Percentiles rank a stretch among this genome's conserved stretches.
These are phyloP conservation scores for Tadarida brasiliensis DNA, from an alignment of 2,797 vertebrate genomes.

Conservation along the genomic window DNA sequence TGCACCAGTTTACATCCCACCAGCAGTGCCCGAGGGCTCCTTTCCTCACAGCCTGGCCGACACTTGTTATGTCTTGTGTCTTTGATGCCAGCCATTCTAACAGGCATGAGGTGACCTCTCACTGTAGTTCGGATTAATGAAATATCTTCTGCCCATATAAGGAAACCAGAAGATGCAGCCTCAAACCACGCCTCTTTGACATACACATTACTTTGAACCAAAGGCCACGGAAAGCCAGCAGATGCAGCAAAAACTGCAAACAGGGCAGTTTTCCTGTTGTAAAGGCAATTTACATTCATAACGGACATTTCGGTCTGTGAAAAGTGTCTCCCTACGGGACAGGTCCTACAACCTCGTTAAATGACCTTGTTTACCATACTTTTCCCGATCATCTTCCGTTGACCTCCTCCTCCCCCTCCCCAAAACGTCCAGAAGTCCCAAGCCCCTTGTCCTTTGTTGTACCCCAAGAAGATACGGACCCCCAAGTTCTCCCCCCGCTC, in stretches of 20 bases:
- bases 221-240: neutral
- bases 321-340: neutral
- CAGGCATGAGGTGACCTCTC: neutral
- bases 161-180: neutral
- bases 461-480: neutral
- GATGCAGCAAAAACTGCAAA: neutral
- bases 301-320: neutral
- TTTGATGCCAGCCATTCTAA: no score
- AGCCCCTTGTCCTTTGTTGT: neutral
- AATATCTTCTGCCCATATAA: neutral
- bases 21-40: neutral
- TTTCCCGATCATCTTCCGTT: neutral
- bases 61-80: neutral
- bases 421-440: neutral
- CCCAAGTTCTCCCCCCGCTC: neutral
- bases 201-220: neutral
- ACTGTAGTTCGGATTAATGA: neutral
- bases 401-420: neutral
- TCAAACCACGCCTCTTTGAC: neutral
- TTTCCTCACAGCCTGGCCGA: neutral
- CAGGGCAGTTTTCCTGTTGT: neutral
- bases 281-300: neutral
- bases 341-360: neutral
- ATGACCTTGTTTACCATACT: neutral
- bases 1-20: neutral